Base-by-base conservation (phyloP, 2,888 invertebrate species). In the Nephrotoma guestfalica region DNA sequence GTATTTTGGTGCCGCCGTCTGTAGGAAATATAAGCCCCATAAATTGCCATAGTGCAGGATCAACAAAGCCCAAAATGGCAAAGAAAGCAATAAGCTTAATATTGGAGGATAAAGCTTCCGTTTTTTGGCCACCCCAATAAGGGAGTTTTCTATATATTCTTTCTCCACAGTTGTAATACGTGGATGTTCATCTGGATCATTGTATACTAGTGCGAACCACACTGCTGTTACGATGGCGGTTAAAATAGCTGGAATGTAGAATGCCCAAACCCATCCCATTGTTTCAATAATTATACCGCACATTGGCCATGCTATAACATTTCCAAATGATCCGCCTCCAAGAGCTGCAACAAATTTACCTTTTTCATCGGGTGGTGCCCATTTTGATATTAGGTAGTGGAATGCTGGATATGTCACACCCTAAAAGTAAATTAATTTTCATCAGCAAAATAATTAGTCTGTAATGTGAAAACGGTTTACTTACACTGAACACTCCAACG, bases 1-100 rank as follows among this genome's bases (percentile, higher is more conserved):
- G 89, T 95, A 96, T 88, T 95, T 94, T 6, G 96, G 96, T 85
- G 96, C 95, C 51, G 95, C 94, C 0, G 95, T 96, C 91, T 96
- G 93, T 86, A 96, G 93, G 89, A 96, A 95, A 90, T 95, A 95
- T 42, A 96, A 90, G 0, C 96, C 95, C 94, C 96, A 96, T 87
- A 95, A 91, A 89, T 95, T 96, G 57, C 96, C 96, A 89, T 94
- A 96, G 89, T 96, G 96, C 41, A 95, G 91, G 1, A 94, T 88
- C 9, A 93, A 88, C 89, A 96, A 92, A 0, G 95, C 94, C 91
- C 95, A 92, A 90, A 96, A 96, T n/a, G 96, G 96, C 85, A 95
- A 88, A 0, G 96, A 96, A 0, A 93, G 90, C 18, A 94, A 88
- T 51, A 96, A 94, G 45, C 92, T 91, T 88, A 91, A 92, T 88